These are phyloP conservation scores for Coreoperca whiteheadi DNA, from an alignment of 2,113 vertebrate species.

Conservation along the genomic window DNA sequence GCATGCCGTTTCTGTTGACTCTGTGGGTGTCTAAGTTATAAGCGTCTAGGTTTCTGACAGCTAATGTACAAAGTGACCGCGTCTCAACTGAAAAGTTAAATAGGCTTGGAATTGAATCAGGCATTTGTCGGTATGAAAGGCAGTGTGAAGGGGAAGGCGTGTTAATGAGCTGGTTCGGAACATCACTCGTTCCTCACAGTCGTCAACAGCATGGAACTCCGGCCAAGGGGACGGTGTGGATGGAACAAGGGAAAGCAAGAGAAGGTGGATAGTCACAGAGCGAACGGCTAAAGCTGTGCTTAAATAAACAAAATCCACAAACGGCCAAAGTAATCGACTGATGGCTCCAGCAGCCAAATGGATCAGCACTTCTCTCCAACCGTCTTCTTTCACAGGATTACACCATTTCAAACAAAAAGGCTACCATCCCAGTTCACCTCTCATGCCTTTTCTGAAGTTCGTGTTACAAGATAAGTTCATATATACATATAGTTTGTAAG, in stretches of 20 bases:
- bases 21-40: slow-evolving; percentile 48
- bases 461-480: background rate
- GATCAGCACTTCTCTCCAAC: slow-evolving; percentile 15
- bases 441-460: background rate
- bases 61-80: slow-evolving; percentile 58
- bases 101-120: slow-evolving; percentile 55
- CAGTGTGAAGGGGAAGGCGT: slow-evolving; percentile 14
- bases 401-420: background rate
- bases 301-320: slow-evolving; percentile 16
- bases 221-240: slow-evolving; percentile 29
- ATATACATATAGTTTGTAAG: background rate
- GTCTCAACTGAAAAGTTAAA: slow-evolving; percentile 48
- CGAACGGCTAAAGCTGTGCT: slow-evolving; percentile 1
- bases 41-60: slow-evolving; percentile 27
- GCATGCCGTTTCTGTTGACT: slow-evolving; percentile 32
- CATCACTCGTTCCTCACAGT: slow-evolving; percentile 27
- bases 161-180: slow-evolving; percentile 62
- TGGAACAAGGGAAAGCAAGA: background rate
- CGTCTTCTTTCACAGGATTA: slow-evolving; percentile 1
- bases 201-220: slow-evolving; percentile 8
- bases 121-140: slow-evolving; percentile 40
- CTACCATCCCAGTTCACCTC: background rate
- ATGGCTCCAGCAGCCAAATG: background rate
- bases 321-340: slow-evolving; percentile 14
- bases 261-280: background rate